A percentile compares a stretch with the other conserved stretches of the same genome.
phyloP scores from a whole-genome alignment of 2,113 vertebrate species.

The Thalassoma bifasciatum region DNA sequence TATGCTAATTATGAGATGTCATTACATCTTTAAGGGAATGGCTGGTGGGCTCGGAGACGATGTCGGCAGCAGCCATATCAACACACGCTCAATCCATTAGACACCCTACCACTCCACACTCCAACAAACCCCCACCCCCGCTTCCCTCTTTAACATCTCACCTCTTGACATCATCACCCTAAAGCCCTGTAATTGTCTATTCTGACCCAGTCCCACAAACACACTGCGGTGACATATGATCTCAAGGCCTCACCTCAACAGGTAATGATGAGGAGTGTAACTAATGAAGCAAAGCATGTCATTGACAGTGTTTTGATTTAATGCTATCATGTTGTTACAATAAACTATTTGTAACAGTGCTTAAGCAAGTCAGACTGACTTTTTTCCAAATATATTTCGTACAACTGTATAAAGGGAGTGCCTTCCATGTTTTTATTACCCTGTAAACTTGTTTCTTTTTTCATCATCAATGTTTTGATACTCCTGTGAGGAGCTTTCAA shows the following conservation, averaged over 20 bases:
- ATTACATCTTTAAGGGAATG: conserved; percentile 81
- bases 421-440: no score
- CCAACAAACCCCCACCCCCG: background rate
- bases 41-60: conserved; percentile 76
- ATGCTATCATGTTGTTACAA: conserved; percentile 23
- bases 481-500: no score
- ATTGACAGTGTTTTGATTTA: conserved; percentile 31
- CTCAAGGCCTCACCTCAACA: conserved; percentile 51
- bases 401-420: no score
- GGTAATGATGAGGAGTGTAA: conserved; percentile 40
- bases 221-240: conserved; percentile 45
- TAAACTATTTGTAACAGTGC: background rate
- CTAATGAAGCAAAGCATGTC: conserved; percentile 48
- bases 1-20: conserved; percentile 83
- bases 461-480: no score
- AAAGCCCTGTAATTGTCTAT: conserved; percentile 67
- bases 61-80: conserved; percentile 70
- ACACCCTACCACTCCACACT: conserved; percentile 21
- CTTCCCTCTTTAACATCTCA: conserved; percentile 50
- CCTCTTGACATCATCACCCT: conserved; percentile 62
- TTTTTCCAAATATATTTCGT: no score
- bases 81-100: conserved; percentile 63
- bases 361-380: background rate
- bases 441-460: no score
- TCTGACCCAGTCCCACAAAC: conserved; percentile 69